Evolutionary conservation across 2,888 invertebrate species (phyloP).

Genomic region (Anticlea derivata): DNA sequence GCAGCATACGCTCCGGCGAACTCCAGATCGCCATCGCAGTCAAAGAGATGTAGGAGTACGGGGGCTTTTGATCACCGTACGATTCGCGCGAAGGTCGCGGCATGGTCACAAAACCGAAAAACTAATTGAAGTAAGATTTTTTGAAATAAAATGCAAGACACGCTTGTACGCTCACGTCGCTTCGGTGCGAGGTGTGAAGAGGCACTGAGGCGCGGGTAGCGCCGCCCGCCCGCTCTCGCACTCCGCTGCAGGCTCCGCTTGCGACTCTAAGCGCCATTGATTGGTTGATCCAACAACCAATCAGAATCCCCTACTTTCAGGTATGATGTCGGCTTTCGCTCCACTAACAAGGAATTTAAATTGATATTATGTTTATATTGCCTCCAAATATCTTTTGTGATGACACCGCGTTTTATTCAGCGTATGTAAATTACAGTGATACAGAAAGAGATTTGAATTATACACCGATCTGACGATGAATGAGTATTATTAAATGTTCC

Average conservation of each 20-base stretch:
- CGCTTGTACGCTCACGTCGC: slow-evolving; percentile 67
- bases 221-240: slow-evolving; percentile 54
- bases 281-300: slow-evolving; percentile 65
- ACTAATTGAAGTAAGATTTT: slow-evolving; percentile 32
- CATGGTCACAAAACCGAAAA: slow-evolving; percentile 84
- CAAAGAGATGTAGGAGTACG: slow-evolving; percentile 98
- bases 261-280: slow-evolving; percentile 39
- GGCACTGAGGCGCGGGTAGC: slow-evolving; percentile 75
- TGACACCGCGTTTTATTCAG: slow-evolving; percentile 84
- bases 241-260: slow-evolving; percentile 48
- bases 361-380: slow-evolving; percentile 85
- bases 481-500: slow-evolving; percentile 70
- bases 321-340: slow-evolving; percentile 84
- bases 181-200: slow-evolving; percentile 69
- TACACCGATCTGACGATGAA: slow-evolving; percentile 74
- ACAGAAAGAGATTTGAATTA: slow-evolving; percentile 81
- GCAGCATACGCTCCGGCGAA: slow-evolving; percentile 98
- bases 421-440: slow-evolving; percentile 82
- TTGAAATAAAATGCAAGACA: slow-evolving; percentile 49
- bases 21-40: slow-evolving; percentile 99
- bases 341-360: slow-evolving; percentile 84
- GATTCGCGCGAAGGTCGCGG: slow-evolving; percentile 98
- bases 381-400: slow-evolving; percentile 84
- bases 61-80: slow-evolving; percentile 99
- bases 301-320: slow-evolving; percentile 58